Percentiles rank a stretch among this genome's conserved stretches.
phyloP scores from a whole-genome alignment of 2,888 invertebrate species.

The Dicranocentrus wangi region DNA sequence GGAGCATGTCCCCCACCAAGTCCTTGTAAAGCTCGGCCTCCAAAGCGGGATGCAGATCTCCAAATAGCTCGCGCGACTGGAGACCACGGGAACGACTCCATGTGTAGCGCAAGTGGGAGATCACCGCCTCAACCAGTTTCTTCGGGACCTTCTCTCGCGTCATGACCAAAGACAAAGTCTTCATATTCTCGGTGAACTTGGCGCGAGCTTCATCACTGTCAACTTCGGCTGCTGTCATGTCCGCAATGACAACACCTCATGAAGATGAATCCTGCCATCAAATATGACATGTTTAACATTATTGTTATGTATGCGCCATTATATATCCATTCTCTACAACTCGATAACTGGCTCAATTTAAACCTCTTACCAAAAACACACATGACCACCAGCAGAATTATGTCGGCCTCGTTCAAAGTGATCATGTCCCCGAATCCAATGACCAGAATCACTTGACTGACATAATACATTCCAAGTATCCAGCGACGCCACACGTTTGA shows the following conservation, averaged over 20 bases:
- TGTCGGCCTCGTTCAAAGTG: constrained; percentile 44
- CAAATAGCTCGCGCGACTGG: constrained; percentile 63
- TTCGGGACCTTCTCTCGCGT: constrained; percentile 58
- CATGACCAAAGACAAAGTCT: constrained; percentile 58
- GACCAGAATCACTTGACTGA: constrained; percentile 68
- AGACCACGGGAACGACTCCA: constrained; percentile 68
- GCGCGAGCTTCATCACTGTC: constrained; percentile 69
- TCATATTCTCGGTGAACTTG: constrained; percentile 61
- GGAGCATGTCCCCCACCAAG: constrained; percentile 53
- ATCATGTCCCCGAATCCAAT: constrained; percentile 72
- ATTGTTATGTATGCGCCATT: neutral
- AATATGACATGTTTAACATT: neutral
- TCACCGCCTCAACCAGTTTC: constrained; percentile 50
- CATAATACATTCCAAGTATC: constrained; percentile 69
- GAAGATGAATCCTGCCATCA: constrained; percentile 66
- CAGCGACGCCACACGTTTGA: constrained; percentile 50
- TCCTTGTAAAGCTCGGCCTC: constrained; percentile 64
- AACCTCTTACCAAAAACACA: constrained; percentile 65
- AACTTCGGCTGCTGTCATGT: constrained; percentile 71
- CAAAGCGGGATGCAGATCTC: constrained; percentile 65
- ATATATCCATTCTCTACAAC: too few relatives aligned
- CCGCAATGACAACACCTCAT: constrained; percentile 68
- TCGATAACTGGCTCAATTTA: too few relatives aligned
- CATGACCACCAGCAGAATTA: constrained; percentile 64
- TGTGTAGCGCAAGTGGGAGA: constrained; percentile 58